A percentile compares a stretch with the other conserved stretches of the same genome.
phyloP scores from a whole-genome alignment of 2,888 invertebrate genomes.

The Eupithecia exiguata region DNA sequence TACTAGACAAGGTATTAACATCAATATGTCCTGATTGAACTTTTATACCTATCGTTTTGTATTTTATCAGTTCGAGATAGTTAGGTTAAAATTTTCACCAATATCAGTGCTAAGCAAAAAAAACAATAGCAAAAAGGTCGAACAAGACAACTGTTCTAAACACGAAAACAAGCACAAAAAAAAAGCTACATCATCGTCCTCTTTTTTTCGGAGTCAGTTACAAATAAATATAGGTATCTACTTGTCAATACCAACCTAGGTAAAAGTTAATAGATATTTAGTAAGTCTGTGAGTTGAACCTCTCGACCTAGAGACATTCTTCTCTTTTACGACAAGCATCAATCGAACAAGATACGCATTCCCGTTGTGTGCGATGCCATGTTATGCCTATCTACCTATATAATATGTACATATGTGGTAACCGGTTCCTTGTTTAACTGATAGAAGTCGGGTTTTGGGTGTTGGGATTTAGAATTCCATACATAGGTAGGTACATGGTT shows the following conservation, averaged over 20 bases:
- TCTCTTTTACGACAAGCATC: constrained; percentile 3
- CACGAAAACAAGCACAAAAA: too few species aligned
- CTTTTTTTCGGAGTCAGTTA: too few species aligned
- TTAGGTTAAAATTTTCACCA: too few species aligned
- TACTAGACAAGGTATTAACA: too few species aligned
- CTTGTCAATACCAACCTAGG: too few species aligned
- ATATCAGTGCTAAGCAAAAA: too few species aligned
- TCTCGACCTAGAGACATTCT: neutral
- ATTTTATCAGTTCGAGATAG: too few species aligned
- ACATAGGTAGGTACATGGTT: neutral
- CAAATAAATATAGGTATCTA: neutral
- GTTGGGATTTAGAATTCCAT: neutral
- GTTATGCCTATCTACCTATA: neutral
- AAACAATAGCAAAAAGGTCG: too few species aligned
- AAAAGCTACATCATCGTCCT: too few species aligned
- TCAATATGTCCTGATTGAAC: too few species aligned
- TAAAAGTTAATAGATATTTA: neutral
- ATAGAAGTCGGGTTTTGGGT: neutral
- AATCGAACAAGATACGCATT: neutral
- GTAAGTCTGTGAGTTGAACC: neutral
- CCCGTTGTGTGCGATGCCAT: neutral
- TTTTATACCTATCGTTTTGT: too few species aligned
- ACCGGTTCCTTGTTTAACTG: neutral
- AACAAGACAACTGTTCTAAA: too few species aligned
- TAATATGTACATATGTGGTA: neutral